Evolutionary conservation across 2,797 vertebrate genomes (phyloP), one percentile per base, ranked within the genome.

Genomic region (Mallotus villosus): DNA sequence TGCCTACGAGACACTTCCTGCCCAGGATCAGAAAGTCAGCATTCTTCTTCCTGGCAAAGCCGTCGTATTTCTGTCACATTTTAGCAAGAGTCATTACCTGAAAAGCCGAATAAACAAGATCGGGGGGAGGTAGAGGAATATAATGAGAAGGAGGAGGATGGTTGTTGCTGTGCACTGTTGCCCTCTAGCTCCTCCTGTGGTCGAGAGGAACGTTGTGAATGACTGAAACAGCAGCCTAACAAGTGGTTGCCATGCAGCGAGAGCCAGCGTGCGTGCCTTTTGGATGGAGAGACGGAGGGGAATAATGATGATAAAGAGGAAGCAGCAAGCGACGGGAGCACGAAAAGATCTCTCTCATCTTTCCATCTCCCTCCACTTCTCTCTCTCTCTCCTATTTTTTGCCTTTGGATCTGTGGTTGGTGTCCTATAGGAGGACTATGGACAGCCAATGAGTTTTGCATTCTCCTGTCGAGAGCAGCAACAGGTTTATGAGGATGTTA

Each of bases 241-340:
- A 91, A 92, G 89, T 92, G 90, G 91, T 91, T 92, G 90, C 89
- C 86, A 91, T 90, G 89, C 88, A 89, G 90, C 86, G 86, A 86
- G 69, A 84, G 86, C 78, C 76, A 83, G 87, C 79, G 84, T 81
- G 85, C 82, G 73, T 86, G 90, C 87, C 41, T 84, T 81, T 83
- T 83, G 78, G 83, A 85, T 81, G 77, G 82, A 78, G 87, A 64
- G 90, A 88, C 77, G 84, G 89, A 90, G 88, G 90, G 89, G 88
- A 80, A 84, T 90, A 92, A 93, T 92, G 85, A 91, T 90, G 92
- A 92, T 92, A 89, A 91, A 90, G 77, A 83, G 80, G 86, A 86
- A 87, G 87, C 82, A 86, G 87, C 84, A 65, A 89, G 90, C 82
- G 80, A 84, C n/a, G 85, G 80, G 75, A 80, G 87, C 74, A 81